Percentiles rank a stretch among this genome's conserved stretches.
phyloP scores from a whole-genome alignment of 2,888 invertebrate species.

The Clepsis dumicolana region DNA sequence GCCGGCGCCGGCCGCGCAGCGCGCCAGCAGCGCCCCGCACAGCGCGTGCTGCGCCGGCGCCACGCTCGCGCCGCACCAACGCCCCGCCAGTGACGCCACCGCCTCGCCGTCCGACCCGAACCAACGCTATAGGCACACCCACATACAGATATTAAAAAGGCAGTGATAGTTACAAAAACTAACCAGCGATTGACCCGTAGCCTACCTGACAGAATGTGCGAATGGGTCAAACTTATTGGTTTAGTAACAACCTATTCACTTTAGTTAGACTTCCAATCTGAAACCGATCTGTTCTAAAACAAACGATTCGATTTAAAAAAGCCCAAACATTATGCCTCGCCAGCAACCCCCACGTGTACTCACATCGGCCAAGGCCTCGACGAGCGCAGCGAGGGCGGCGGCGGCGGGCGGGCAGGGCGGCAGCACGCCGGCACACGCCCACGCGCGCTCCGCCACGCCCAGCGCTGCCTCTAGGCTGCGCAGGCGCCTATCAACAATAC shows the following conservation, averaged over 20 bases:
- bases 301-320: too few relatives aligned
- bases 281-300: too few relatives aligned
- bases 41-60: conserved; percentile 56
- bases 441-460: conserved; percentile 59
- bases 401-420: conserved; percentile 53
- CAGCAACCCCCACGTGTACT: background rate
- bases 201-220: too few relatives aligned
- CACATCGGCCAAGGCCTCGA: conserved; percentile 61
- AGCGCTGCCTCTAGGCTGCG: conserved; percentile 51
- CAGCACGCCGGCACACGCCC: conserved; percentile 52
- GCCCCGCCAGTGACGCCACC: conserved; percentile 54
- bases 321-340: too few relatives aligned
- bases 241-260: too few relatives aligned
- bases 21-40: conserved; percentile 60
- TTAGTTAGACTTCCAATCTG: background rate
- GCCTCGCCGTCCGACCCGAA: conserved; percentile 55
- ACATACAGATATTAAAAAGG: too few relatives aligned
- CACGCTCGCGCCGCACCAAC: conserved; percentile 52
- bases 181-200: too few relatives aligned
- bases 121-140: conserved; percentile 62
- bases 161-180: background rate
- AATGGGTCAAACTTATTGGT: too few relatives aligned
- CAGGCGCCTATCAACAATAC: conserved; percentile 51
- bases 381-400: conserved; percentile 51
- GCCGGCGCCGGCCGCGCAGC: conserved; percentile 55